Evolutionary conservation across 1,140 invertebrate genomes (phyloP), one percentile per base, ranked within the genome.

Genomic region (Cherax destructor): DNA sequence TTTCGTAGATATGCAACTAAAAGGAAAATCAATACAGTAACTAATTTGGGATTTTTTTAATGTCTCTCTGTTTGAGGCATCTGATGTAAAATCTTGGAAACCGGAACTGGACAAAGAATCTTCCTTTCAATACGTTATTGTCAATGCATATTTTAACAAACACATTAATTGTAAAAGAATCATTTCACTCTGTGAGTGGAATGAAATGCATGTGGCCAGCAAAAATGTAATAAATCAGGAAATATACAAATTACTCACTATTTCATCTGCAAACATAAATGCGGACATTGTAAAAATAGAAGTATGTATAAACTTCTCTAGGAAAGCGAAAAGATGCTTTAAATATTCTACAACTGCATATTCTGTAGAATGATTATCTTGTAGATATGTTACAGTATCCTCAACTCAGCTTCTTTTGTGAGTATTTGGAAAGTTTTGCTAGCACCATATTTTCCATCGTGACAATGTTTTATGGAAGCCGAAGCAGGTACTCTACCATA

Each of bases 31-130:
- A 59, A 59, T 59, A 3, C 56, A 59, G 56, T 59, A 3, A 10
- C 0, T 10, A 59, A 59, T 59, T 59, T 59, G 56, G 56, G 3
- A 59, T 59, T 59, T 59, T 59, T 0, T 59, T 59, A 16, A 1
- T 59, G 56, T 59, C 16, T 1, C 7, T 4, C n/a, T 69, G 59
- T 84, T 69, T 65, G 56, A 49, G 30, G 41, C 59, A 84, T 84
- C 83, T 1, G 83, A 21, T 84, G 16, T 24, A 24, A 81, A 16
- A 47, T 81, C 79, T 59, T 81, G 79, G 79, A 81, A 81, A 81
- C 79, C 50, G 21, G 79, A 13, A 52, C 16, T 59, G 56, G 56
- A 59, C 9, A 59, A 59, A 59, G 16, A 16, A 16, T 59, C 16
- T 59, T 41, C 30, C 30, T 59, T 9, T 59, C 56, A 59, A 59